Evolutionary conservation across 1,140 invertebrate species (phyloP), one percentile per base, ranked within the genome.

Genomic region (Drosophila auraria): DNA sequence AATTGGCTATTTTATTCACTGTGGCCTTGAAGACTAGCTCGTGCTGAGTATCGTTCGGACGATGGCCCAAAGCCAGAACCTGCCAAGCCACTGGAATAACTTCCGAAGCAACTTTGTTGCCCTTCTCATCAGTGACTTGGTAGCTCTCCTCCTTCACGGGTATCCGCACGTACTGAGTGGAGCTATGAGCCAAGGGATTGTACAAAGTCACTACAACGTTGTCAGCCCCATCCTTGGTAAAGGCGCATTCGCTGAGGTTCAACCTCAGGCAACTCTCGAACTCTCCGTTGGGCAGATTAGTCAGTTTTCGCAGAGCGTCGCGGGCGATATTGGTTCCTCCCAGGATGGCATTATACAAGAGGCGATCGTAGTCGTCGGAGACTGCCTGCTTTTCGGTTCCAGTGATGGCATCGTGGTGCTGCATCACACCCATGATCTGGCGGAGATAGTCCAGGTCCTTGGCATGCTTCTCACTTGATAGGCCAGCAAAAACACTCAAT

Each of bases 371-470:
- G 93, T 99, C 98, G 23, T 95, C 86, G 0, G 97, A 96, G 0
- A 99, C 98, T 61, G 97, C 95, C 93, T 99, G 96, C 87, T 98
- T 98, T 80, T 98, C 98, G 0, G 98, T 99, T 23, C 98, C 98
- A 0, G 96, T 96, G 1, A 97, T 94, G 2, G 96, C 96, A 91
- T 97, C 98, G 87, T 99, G 98, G 93, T 99, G 98, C 87, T 99
- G 98, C 94, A 97, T 96, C 0, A 98, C 94, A 25, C 97, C 97
- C 97, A 94, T 97, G 93, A 60, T 57, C 6, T 83, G 59, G 6
- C 84, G 83, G 33, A 89, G 45, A 8, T 89, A 63, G 15, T 93
- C 70, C 27, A 94, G 78, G 47, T 93, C 53, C 23, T 78, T 58
- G 12, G 89, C 83, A 17, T 75, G 70, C 50, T 69, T n/a, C 1